A percentile compares a stretch with the other conserved stretches of the same genome.
Conservation (phyloP, 1,140 invertebrate species). For the Nasonia longicornis region DNA sequence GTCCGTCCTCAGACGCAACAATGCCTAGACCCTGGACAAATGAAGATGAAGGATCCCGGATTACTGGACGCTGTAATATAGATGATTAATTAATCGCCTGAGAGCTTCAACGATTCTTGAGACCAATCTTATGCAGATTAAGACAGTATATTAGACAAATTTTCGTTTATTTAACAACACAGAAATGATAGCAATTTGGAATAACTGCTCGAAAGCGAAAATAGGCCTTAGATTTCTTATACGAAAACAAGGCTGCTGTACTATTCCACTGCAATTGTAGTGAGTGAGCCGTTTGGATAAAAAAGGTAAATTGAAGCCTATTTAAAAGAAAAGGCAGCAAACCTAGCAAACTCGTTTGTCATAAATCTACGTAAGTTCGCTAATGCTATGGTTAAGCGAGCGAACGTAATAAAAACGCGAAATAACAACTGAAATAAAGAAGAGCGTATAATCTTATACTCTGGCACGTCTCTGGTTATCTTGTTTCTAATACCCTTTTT, state of each 20-base stretch:
- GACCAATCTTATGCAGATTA: background rate
- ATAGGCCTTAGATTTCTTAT: conserved; percentile 1
- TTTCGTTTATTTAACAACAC: too few species aligned
- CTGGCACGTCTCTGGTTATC: background rate
- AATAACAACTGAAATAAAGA: conserved; percentile 21
- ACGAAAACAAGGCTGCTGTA: background rate
- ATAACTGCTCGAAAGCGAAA: background rate
- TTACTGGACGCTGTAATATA: background rate
- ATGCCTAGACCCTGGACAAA: background rate
- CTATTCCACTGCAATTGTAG: background rate
- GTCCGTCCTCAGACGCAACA: background rate
- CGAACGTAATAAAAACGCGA: conserved; percentile 16
- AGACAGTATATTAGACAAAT: background rate
- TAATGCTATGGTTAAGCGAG: background rate
- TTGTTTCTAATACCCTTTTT: background rate
- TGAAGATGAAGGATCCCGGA: background rate
- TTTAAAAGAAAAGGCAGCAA: background rate
- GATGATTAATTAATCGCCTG: conserved; percentile 5
- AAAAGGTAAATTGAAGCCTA: conserved; percentile 16
- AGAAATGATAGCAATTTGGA: too few species aligned
- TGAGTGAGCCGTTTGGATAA: background rate
- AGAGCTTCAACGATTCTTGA: background rate
- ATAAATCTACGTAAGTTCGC: conserved; percentile 18
- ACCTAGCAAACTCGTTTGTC: background rate
- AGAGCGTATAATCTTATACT: background rate